Percentiles rank a stretch among this genome's conserved stretches.
phyloP scores from a whole-genome alignment of 2,797 vertebrate genomes.

The Peromyscus aztecus region DNA sequence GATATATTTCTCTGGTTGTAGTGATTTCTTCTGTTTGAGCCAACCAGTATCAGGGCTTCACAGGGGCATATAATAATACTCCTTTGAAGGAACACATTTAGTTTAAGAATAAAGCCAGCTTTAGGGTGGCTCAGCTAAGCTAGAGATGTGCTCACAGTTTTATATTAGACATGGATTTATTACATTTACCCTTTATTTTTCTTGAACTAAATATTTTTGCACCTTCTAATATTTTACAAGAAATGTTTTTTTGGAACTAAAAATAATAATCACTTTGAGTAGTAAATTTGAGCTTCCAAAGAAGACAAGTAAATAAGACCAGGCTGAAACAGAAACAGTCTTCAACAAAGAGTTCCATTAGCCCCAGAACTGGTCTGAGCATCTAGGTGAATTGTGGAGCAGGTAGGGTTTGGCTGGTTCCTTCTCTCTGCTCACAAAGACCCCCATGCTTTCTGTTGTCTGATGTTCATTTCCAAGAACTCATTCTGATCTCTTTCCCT shows the following conservation, averaged over 20 bases:
- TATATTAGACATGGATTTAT: conserved; percentile 31
- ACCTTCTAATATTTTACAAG: conserved; percentile 55
- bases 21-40: conserved; percentile 6
- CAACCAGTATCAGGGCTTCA: not conserved
- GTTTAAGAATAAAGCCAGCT: conserved; percentile 57
- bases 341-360: conserved; percentile 5
- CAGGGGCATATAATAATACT: not conserved
- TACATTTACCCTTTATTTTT: conserved; percentile 39
- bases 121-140: conserved; percentile 10
- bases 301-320: conserved; percentile 62
- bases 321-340: conserved; percentile 44
- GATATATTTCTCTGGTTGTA: conserved; percentile 19
- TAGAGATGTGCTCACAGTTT: not conserved
- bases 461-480: conserved; percentile 42
- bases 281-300: conserved; percentile 59
- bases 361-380: not conserved
- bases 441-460: not conserved
- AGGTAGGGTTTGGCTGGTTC: conserved; percentile 34
- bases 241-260: conserved; percentile 25
- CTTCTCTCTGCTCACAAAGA: not conserved
- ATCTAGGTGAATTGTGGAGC: conserved; percentile 20
- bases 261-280: conserved; percentile 50
- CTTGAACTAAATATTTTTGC: conserved; percentile 56
- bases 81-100: not conserved
- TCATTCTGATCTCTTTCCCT: conserved; percentile 13